phyloP scores from a whole-genome alignment of 2,797 vertebrate genomes.

The Phylloscopus collybita region DNA sequence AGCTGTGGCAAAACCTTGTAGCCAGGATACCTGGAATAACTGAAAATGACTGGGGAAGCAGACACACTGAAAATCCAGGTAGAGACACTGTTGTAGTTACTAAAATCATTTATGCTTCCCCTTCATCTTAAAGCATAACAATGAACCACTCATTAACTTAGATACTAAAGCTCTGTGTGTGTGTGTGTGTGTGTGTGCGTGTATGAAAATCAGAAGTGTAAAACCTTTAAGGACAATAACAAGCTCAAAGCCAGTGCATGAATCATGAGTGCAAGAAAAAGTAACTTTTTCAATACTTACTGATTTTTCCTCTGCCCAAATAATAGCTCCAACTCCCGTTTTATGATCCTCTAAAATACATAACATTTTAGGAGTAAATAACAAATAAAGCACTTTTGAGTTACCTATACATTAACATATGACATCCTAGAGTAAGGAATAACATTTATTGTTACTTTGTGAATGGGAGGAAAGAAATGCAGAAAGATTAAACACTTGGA shows the following conservation, averaged over 20 bases:
- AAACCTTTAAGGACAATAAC: background rate
- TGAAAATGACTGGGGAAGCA: background rate
- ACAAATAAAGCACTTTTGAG: background rate
- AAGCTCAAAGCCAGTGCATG: background rate
- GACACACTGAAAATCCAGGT: background rate
- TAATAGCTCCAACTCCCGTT: conserved; percentile 93
- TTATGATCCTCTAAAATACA: conserved; percentile 93
- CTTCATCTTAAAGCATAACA: background rate
- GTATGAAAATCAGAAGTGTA: background rate
- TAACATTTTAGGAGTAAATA: conserved; percentile 37
- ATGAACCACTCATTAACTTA: background rate
- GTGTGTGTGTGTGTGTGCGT: too few relatives aligned
- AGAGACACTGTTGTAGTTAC: background rate
- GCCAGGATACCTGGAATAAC: background rate
- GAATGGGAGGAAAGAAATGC: background rate
- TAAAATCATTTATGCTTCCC: background rate
- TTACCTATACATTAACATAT: background rate
- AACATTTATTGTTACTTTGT: background rate
- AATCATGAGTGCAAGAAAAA: background rate
- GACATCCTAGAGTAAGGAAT: background rate
- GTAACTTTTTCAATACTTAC: conserved; percentile 79
- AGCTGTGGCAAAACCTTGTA: background rate
- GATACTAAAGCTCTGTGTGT: background rate
- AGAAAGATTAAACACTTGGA: background rate
- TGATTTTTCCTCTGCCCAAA: conserved; percentile 89